These are phyloP conservation scores for Spatula clypeata DNA, from an alignment of 2,797 vertebrate species.

Conservation along the genomic window DNA sequence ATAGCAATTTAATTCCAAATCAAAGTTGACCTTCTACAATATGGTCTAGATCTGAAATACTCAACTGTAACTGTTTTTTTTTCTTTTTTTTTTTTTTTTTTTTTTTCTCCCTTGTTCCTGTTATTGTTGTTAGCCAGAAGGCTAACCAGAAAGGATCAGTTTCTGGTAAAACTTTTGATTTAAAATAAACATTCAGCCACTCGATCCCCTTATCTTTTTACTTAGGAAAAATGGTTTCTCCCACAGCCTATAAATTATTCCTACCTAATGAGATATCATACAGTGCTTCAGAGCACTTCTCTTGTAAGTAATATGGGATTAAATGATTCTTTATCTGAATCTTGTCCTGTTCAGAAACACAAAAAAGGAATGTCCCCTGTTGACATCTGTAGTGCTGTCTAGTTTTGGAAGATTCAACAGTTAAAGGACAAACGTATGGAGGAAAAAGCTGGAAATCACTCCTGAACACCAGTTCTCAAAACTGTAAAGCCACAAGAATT, in stretches of 20 bases:
- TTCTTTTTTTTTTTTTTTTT: not conserved
- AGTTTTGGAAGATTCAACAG: not conserved
- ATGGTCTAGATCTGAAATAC: not conserved
- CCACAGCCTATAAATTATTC: not conserved
- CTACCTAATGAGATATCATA: not conserved
- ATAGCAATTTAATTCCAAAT: not conserved
- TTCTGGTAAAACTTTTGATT: not conserved
- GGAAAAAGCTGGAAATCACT: not conserved
- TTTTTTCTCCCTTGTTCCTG: not conserved
- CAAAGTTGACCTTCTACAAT: not conserved
- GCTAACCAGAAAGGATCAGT: not conserved
- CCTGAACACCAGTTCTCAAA: not conserved
- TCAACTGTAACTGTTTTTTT: not conserved
- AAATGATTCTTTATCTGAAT: not conserved
- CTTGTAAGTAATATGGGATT: not conserved
- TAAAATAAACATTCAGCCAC: not conserved
- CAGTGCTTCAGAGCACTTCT: not conserved
- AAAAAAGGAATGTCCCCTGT: not conserved
- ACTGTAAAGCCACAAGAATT: fast-evolving
- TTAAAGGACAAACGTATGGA: not conserved
- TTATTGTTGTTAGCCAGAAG: not conserved
- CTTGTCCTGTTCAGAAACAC: not conserved
- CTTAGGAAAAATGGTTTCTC: not conserved
- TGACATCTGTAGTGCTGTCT: not conserved
- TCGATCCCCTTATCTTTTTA: not conserved